phyloP scores from a whole-genome alignment of 2,888 invertebrate genomes.

The Aphidius colemani region DNA sequence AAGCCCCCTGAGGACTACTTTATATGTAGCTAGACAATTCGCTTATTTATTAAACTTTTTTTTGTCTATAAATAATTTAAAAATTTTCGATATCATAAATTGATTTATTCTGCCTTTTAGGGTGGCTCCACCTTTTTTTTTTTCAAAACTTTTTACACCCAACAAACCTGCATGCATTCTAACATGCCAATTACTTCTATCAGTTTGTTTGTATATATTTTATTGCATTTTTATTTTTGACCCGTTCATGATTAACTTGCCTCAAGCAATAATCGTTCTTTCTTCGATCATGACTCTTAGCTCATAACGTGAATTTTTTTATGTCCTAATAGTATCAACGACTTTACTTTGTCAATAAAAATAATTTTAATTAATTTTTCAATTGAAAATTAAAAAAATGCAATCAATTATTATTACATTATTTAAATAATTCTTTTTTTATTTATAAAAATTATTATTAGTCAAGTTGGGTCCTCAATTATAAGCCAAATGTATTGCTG shows the following conservation, averaged over 20 bases:
- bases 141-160: constrained; percentile 13
- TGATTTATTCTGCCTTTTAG: constrained; percentile 20
- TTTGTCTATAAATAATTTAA: not conserved
- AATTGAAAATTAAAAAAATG: too few species aligned
- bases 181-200: constrained; percentile 44
- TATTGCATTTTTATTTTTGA: not conserved
- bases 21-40: not conserved
- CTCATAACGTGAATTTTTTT: constrained; percentile 28
- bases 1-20: constrained; percentile 12
- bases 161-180: constrained; percentile 40
- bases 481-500: too few species aligned
- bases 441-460: too few species aligned
- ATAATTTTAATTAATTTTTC: too few species aligned
- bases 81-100: not conserved
- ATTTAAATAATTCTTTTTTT: too few species aligned
- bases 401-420: too few species aligned
- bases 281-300: constrained; percentile 35
- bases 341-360: not conserved
- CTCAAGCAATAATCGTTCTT: constrained; percentile 33
- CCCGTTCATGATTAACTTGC: constrained; percentile 24
- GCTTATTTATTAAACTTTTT: constrained; percentile 11
- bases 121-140: constrained; percentile 16
- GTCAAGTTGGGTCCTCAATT: too few species aligned
- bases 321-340: constrained; percentile 12
- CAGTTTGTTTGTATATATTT: constrained; percentile 17